phyloP scores from a whole-genome alignment of 2,113 vertebrate genomes.

The Romanogobio albipinnatus region DNA sequence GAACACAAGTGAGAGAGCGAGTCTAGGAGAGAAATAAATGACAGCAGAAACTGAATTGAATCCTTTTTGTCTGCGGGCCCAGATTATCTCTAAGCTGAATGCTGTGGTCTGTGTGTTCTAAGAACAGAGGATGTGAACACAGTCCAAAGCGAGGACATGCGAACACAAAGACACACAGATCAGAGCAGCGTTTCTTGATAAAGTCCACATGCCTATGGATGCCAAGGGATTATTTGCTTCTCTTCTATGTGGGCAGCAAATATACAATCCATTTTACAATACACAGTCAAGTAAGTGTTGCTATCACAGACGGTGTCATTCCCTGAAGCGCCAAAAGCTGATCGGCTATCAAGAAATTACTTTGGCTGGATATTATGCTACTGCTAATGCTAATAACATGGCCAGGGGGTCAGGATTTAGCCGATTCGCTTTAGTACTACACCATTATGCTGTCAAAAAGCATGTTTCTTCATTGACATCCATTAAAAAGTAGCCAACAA shows the following conservation, averaged over 20 bases:
- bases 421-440: neutral
- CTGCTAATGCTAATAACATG: neutral
- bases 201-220: conserved; percentile 11
- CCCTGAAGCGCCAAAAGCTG: neutral
- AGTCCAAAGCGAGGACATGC: conserved; percentile 39
- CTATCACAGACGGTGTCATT: neutral
- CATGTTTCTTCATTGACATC: neutral
- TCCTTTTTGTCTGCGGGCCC: conserved; percentile 57
- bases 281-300: conserved; percentile 19
- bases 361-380: conserved; percentile 17
- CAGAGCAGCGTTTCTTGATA: conserved; percentile 30
- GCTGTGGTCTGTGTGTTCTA: conserved; percentile 47
- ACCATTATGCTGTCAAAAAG: conserved; percentile 7
- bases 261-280: conserved; percentile 28
- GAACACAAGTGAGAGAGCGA: conserved; percentile 22
- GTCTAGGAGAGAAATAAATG: conserved; percentile 33
- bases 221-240: conserved; percentile 34
- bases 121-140: conserved; percentile 45
- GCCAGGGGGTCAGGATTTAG: conserved; percentile 17
- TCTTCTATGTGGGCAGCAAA: conserved; percentile 42
- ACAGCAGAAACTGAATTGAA: conserved; percentile 54
- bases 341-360: conserved; percentile 4
- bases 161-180: conserved; percentile 41
- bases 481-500: neutral
- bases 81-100: conserved; percentile 56